Evolutionary conservation across 1,140 invertebrate genomes (phyloP).

Genomic region (Paracyclopina nana): DNA sequence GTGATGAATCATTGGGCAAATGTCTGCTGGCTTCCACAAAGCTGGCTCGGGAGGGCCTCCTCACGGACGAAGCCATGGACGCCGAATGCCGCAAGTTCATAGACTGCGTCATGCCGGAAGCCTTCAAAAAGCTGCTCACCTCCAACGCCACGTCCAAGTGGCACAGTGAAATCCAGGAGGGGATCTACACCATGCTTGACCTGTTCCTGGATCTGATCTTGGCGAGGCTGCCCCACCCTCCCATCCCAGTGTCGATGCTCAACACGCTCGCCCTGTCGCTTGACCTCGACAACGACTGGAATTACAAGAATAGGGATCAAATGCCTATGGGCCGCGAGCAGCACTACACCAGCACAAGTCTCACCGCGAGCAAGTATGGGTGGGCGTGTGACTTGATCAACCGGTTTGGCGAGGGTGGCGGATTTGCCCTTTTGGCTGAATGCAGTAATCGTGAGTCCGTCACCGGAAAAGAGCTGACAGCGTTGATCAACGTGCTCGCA

Average conservation of each 20-base stretch:
- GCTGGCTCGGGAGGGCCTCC: conserved; percentile 28
- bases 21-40: conserved; percentile 30
- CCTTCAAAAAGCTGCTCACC: conserved; percentile 31
- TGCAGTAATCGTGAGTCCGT: conserved; percentile 25
- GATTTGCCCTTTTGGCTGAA: conserved; percentile 27
- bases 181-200: conserved; percentile 32
- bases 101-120: conserved; percentile 32
- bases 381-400: conserved; percentile 34
- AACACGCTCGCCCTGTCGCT: conserved; percentile 26
- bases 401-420: conserved; percentile 30
- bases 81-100: conserved; percentile 27
- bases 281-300: conserved; percentile 31
- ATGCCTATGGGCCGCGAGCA: not conserved
- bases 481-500: conserved; percentile 27
- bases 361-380: conserved; percentile 26
- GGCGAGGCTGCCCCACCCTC: conserved; percentile 26
- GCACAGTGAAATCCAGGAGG: conserved; percentile 33
- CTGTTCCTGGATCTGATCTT: conserved; percentile 31
- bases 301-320: conserved; percentile 28
- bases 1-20: conserved; percentile 33
- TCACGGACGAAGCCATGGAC: not conserved
- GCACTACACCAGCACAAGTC: not conserved
- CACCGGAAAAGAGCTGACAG: conserved; percentile 28
- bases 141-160: conserved; percentile 31
- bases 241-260: conserved; percentile 26